Evolutionary conservation across 2,888 invertebrate species (phyloP), one percentile per base, ranked within the genome.

Genomic region (Dynastes tityus): DNA sequence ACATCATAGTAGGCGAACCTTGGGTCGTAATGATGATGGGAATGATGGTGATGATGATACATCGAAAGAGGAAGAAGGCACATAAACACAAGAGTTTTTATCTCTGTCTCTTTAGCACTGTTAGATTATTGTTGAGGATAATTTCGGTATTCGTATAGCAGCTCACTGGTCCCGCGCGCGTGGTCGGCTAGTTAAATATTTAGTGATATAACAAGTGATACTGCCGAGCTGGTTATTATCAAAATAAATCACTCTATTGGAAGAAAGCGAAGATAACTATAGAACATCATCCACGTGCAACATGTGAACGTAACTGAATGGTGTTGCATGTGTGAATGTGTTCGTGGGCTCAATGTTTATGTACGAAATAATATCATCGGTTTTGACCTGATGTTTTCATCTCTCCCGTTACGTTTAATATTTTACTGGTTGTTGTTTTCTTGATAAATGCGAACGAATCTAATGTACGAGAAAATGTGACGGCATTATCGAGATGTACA

Each of bases 361-460:
- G 51, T 68, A 68, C 68, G 51, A 68, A 68, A 68, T 68, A 68
- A 6, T 49, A 49, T 13, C 37, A 67, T 63, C 63, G 63, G 63
- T 22, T 51, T 40, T 73, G 73, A 73, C 73, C 73, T 73, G 22
- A 55, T 73, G 58, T 58, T 73, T 73, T 22, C 55, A 58, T 73
- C 55, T 73, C 45, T 73, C 58, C 32, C 22, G 40, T 37, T 45
- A 45, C 45, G 45, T 45, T 58, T 40, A 5, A 55, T 73, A 58
- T 71, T 71, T 71, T 37, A 58, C 32, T 55, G 71, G 53, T 55
- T 55, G 53, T 73, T 58, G 55, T 22, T 73, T 40, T 37, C 55
- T 58, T 40, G 37, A 55, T 73, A 51, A 73, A 45, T 67, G n/a
- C 55, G 13, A 73, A 58, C 58, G 9, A 22, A 58, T 40, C 37